Evolutionary conservation across 2,888 invertebrate genomes (phyloP).

Genomic region (Morpho achilles): DNA sequence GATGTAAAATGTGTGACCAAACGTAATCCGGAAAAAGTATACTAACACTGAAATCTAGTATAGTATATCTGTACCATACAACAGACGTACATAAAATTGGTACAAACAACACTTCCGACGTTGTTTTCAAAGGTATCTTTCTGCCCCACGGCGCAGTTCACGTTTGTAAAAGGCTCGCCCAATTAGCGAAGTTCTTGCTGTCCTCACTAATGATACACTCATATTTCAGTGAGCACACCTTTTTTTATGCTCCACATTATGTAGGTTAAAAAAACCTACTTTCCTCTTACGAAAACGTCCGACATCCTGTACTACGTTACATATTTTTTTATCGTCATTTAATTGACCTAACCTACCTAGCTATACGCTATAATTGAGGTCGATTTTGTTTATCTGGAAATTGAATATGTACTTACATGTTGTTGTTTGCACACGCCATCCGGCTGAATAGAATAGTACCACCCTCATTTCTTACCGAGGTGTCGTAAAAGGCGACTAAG

Average conservation of each 20-base stretch:
- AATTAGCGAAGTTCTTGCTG: slow-evolving; percentile 20
- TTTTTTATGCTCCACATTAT: slow-evolving; percentile 6
- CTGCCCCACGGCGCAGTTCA: slow-evolving; percentile 14
- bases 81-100: neutral
- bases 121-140: slow-evolving; percentile 13
- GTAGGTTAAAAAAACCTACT: slow-evolving; percentile 1
- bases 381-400: no score
- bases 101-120: slow-evolving; percentile 12
- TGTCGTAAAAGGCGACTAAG: no score
- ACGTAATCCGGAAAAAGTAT: no score
- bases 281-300: slow-evolving; percentile 1
- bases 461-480: no score
- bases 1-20: no score
- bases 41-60: neutral
- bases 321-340: no score
- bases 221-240: slow-evolving; percentile 8
- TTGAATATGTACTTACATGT: no score
- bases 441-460: no score
- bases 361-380: no score
- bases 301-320: neutral
- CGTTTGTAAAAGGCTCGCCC: slow-evolving; percentile 19
- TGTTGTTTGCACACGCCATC: no score
- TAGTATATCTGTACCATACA: neutral
- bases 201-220: slow-evolving; percentile 21
- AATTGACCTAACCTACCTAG: no score